Evolutionary conservation across 2,888 invertebrate species (phyloP), one percentile per base, ranked within the genome.

Genomic region (Acleris cristana): DNA sequence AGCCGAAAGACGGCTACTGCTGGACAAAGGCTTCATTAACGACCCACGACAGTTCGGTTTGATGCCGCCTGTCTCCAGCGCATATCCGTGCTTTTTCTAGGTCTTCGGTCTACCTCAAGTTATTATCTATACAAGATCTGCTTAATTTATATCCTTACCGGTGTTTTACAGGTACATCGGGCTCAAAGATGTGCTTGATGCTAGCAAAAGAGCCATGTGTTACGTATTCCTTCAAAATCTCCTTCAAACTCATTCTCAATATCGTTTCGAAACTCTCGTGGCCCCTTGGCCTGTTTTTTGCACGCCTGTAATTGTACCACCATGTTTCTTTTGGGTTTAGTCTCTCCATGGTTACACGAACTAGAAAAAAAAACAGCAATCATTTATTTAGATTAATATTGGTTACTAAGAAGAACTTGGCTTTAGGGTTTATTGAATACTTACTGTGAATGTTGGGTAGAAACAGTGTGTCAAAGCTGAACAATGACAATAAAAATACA

Each of bases 151-250:
- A 14, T 40, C 21, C 71, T 70, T 74, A 89, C 89, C 85, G 79
- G 64, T 75, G 69, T 16, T 69, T 71, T 12, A 72, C 69, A 2
- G 72, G 30, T 6, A 70, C 69, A 1, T 76, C 71, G 0, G 73
- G 53, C 7, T 82, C 75, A 51, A 70, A 77, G 26, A 89, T 77
- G 19, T 84, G 74, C 21, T 71, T 79, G 12, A 89, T 68, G 1
- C 87, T 85, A 2, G 77, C 73, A 12, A 90, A 69, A 0, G 87
- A 86, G 64, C 83, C 78, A 55, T 83, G 78, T 3, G 65, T 53
- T 21, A 78, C 19, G 71, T 87, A 86, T 71, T 93, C 89, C 66
- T 78, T 79, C 8, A 83, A n/a, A 8, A 84, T 81, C 65, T 81
- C 76, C 55, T 71, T 55, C 52, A 90, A 74, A 77, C 85, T 84